A percentile compares a stretch with the other conserved stretches of the same genome.
phyloP scores from a whole-genome alignment of 2,797 vertebrate genomes.

The Harpagifer antarcticus region DNA sequence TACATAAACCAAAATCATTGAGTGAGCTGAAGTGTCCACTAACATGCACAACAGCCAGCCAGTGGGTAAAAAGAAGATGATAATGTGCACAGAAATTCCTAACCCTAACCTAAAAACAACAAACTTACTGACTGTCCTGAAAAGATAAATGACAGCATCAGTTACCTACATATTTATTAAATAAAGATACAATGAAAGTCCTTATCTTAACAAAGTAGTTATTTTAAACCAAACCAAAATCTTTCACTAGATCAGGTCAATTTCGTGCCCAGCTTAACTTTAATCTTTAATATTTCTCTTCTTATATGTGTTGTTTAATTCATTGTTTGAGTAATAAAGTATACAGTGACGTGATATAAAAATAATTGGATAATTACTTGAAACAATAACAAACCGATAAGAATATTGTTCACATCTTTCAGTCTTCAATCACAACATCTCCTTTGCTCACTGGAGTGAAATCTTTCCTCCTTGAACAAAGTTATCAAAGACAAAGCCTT shows the following conservation, averaged over 20 bases:
- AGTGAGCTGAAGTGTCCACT: background rate
- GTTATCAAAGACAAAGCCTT: constrained; percentile 80
- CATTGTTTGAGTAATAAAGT: background rate
- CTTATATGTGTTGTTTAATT: too few species aligned
- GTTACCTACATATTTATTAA: too few species aligned
- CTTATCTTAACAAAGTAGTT: background rate
- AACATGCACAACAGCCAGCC: background rate
- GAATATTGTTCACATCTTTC: background rate
- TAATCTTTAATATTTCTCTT: too few species aligned
- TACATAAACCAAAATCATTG: too few species aligned
- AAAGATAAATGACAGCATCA: background rate
- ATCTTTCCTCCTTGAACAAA: constrained; percentile 81
- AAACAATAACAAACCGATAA: background rate
- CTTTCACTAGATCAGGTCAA: too few species aligned
- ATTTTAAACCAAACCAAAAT: background rate
- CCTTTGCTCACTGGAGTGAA: constrained; percentile 14
- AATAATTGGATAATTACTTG: too few species aligned
- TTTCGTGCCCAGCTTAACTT: background rate
- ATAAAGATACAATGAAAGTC: background rate
- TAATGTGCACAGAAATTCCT: background rate
- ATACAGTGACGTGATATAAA: background rate
- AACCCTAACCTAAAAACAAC: background rate
- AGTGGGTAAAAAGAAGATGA: background rate
- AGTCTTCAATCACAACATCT: constrained; percentile 2
- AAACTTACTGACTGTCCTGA: background rate